A percentile compares a stretch with the other conserved stretches of the same genome.
Evolutionary conservation across 2,888 invertebrate species (phyloP).

Genomic region (Erannis defoliaria): DNA sequence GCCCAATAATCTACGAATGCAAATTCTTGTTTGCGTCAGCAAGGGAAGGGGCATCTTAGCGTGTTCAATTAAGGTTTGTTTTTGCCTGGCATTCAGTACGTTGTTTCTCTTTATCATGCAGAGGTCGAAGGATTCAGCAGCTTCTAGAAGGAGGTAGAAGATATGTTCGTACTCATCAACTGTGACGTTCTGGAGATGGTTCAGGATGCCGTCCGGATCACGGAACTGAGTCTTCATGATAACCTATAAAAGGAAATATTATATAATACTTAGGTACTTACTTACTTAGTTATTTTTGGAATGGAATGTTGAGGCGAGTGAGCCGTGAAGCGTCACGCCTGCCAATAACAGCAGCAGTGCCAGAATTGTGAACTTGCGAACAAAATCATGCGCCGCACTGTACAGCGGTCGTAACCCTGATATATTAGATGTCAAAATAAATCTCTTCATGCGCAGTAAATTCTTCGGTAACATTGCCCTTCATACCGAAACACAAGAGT

Average conservation of each 20-base stretch:
- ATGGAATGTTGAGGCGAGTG: too few species aligned
- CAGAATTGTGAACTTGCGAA: too few species aligned
- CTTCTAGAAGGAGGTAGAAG: conserved; percentile 89
- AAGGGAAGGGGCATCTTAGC: conserved; percentile 90
- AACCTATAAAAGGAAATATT: conserved; percentile 77
- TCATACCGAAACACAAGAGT: too few species aligned
- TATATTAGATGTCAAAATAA: too few species aligned
- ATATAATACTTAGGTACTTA: neutral
- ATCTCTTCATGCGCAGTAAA: too few species aligned
- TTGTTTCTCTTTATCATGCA: conserved; percentile 92
- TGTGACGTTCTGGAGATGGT: conserved; percentile 90
- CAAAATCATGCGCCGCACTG: too few species aligned
- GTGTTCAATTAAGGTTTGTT: conserved; percentile 87
- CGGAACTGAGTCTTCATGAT: conserved; percentile 94
- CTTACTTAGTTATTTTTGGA: neutral
- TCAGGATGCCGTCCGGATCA: conserved; percentile 94
- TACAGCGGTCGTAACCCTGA: too few species aligned
- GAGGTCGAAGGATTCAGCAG: conserved; percentile 92
- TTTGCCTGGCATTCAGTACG: conserved; percentile 88
- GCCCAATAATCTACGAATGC: conserved; percentile 86
- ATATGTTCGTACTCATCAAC: conserved; percentile 80
- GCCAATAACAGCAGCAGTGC: too few species aligned
- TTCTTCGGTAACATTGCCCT: too few species aligned
- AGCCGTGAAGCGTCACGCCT: too few species aligned
- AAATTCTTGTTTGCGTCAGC: conserved; percentile 88